phyloP scores from a whole-genome alignment of 2,888 invertebrate genomes.

The Sialis lutaria region DNA sequence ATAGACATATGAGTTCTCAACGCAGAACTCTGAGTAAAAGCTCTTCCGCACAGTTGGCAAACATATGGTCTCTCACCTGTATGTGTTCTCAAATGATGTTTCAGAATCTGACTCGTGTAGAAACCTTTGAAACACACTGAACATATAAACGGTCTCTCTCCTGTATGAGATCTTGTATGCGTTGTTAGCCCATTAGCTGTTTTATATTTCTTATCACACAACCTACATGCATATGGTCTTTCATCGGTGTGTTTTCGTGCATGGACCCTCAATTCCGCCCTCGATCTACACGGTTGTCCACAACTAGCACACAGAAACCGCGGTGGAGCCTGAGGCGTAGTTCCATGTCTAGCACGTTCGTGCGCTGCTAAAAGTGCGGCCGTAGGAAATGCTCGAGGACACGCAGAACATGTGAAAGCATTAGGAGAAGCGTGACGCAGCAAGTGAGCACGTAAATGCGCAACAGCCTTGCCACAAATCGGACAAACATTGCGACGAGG shows the following conservation, averaged over 20 bases:
- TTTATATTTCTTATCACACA: not conserved
- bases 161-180: not conserved
- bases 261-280: not conserved
- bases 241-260: not conserved
- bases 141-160: not conserved
- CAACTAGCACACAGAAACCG: not conserved
- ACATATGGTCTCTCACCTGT: not conserved
- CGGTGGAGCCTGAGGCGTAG: not conserved
- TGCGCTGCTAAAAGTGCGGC: not conserved
- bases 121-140: not conserved
- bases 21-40: not conserved
- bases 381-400: not conserved
- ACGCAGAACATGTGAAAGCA: not conserved
- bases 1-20: not conserved
- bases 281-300: not conserved
- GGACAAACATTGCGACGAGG: slow-evolving; percentile 1
- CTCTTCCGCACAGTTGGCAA: not conserved
- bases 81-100: not conserved
- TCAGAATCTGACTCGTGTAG: not conserved
- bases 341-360: not conserved
- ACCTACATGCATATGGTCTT: not conserved
- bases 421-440: not conserved
- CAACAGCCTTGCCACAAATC: slow-evolving; percentile 2
- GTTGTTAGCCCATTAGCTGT: not conserved
- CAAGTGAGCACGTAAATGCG: not conserved